Percentiles rank a stretch among this genome's conserved stretches.
These are phyloP conservation scores for Lithophane socia DNA, from an alignment of 2,888 invertebrate genomes.

Conservation along the genomic window DNA sequence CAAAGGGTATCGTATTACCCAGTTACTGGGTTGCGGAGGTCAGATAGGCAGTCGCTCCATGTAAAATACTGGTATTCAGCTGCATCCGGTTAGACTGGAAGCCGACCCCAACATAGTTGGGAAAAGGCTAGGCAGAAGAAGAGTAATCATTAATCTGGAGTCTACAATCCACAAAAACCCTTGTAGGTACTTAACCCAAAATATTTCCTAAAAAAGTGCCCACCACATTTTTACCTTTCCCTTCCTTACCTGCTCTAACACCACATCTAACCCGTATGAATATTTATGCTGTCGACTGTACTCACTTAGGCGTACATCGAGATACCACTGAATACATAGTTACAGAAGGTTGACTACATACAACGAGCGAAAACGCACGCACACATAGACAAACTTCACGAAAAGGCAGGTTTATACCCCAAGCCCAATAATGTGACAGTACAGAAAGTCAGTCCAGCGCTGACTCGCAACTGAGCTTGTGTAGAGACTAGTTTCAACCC, in stretches of 20 bases:
- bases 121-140: too few species aligned
- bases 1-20: too few species aligned
- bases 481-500: too few species aligned
- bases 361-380: background rate
- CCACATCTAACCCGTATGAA: conserved; percentile 57
- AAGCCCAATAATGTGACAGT: too few species aligned
- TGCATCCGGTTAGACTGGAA: too few species aligned
- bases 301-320: conserved; percentile 30
- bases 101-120: too few species aligned
- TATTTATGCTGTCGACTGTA: conserved; percentile 58
- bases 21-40: too few species aligned
- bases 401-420: too few species aligned
- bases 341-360: conserved; percentile 8
- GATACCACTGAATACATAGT: background rate
- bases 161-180: conserved; percentile 11
- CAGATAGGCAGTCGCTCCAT: too few species aligned
- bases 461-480: too few species aligned
- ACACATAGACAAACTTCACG: background rate
- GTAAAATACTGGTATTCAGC: too few species aligned
- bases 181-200: conserved; percentile 1
- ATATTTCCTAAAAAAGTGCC: conserved; percentile 25
- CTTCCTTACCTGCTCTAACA: conserved; percentile 34
- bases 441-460: too few species aligned
- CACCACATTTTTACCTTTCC: conserved; percentile 36
- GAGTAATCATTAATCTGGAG: background rate